These are phyloP conservation scores for Ophion slaviceki DNA, from an alignment of 2,888 invertebrate species.

Conservation along the genomic window DNA sequence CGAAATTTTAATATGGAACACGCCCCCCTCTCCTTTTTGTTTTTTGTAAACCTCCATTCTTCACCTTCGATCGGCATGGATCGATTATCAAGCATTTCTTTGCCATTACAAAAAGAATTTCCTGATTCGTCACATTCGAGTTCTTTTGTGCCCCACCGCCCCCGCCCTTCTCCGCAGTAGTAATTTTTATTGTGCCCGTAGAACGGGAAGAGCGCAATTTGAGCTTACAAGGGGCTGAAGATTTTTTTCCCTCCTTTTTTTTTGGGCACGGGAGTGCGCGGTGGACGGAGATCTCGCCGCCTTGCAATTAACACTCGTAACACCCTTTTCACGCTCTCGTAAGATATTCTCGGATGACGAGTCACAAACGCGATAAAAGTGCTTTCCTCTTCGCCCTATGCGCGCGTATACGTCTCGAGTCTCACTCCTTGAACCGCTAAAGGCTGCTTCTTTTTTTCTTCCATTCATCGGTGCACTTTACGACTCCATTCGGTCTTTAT, in stretches of 20 bases:
- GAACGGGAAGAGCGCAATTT: background rate
- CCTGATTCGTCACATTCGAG: no score
- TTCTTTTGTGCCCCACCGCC: background rate
- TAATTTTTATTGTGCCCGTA: constrained; percentile 13
- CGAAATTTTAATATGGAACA: background rate
- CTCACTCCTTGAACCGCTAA: background rate
- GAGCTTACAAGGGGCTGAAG: constrained; percentile 6
- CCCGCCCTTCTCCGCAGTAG: background rate
- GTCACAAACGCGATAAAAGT: constrained; percentile 33
- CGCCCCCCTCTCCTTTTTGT: no score
- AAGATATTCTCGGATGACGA: constrained; percentile 13
- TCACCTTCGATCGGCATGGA: background rate
- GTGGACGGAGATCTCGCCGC: constrained; percentile 34
- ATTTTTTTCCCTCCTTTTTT: background rate
- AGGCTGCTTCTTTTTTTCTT: background rate
- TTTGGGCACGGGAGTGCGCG: background rate
- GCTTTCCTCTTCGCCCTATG: background rate
- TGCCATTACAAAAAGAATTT: background rate
- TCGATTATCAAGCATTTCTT: background rate
- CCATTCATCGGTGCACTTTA: constrained; percentile 4
- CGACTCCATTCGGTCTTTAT: background rate
- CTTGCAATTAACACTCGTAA: constrained; percentile 59
- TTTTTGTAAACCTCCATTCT: background rate
- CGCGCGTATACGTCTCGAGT: background rate
- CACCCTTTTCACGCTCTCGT: constrained; percentile 49